Base-by-base conservation (phyloP, 2,888 invertebrate species). In the Stenichneumon culpator region DNA sequence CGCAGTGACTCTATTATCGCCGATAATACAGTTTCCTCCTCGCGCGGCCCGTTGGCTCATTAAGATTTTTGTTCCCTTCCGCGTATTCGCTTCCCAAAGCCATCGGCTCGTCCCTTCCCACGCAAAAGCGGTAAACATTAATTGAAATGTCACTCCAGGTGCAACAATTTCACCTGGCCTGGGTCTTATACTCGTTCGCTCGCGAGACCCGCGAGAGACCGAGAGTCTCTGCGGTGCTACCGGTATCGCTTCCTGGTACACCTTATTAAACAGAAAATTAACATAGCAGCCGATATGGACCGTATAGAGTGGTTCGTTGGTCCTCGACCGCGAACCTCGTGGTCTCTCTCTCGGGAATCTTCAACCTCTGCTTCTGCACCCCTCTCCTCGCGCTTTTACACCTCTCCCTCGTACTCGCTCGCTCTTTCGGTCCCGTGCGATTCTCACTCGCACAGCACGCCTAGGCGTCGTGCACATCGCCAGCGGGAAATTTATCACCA, bases 401-500 rank as follows among this genome's bases (percentile, higher is more conserved):
- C 67, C 57, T 52, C 54, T 78, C 75, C 65, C 57, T 73, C 77
- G 54, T 52, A 57, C 78, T 77, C 47, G 52, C 63, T 81, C 68
- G 39, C 67, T 87, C 75, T 75, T 81, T 67, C 73, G 68, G 52
- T 75, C 60, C 14, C 25, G 22, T 47, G 36, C 67, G 70, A 86
- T 79, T 81, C 80, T 57, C 83, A 54, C 77, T 79, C 83, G 65
- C 83, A 84, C 83, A 81, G 84, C 80, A 69, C 74, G 81, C 73
- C 70, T 60, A 82, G 82, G 90, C 91, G 89, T 92, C 92, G 92
- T 92, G 92, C 91, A 69, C 83, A 93, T 88, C 88, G 92, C 92
- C 92, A 91, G 90, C 90, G 92, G 93, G 91, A 92, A 93, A 93
- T 93, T 93, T 93, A 93, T 93, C 93, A 93, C 92, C 92, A 90